phyloP scores from a whole-genome alignment of 2,113 vertebrate genomes.

The Seriola quinqueradiata region DNA sequence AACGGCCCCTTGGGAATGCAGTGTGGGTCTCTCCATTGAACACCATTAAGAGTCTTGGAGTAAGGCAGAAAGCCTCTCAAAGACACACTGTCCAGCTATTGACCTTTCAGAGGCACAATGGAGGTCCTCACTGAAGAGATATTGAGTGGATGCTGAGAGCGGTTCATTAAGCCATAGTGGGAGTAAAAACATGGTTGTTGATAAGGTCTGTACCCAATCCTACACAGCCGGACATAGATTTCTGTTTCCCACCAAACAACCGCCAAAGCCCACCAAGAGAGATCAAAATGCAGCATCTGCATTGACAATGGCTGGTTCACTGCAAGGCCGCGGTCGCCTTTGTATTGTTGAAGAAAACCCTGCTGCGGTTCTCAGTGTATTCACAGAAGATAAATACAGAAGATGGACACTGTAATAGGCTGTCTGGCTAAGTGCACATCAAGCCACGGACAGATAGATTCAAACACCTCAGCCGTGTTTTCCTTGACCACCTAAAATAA shows the following conservation, averaged over 20 bases:
- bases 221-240: conserved; percentile 64
- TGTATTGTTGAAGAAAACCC: conserved; percentile 24
- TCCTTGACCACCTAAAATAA: conserved; percentile 80
- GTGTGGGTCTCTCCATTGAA: conserved; percentile 79
- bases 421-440: conserved; percentile 69
- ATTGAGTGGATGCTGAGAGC: conserved; percentile 77
- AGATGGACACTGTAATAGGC: conserved; percentile 47
- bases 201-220: conserved; percentile 62
- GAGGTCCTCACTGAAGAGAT: conserved; percentile 70
- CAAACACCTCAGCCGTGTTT: conserved; percentile 69
- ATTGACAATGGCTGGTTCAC: conserved; percentile 23
- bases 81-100: conserved; percentile 83
- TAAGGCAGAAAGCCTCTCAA: conserved; percentile 81
- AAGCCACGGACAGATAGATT: conserved; percentile 63
- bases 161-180: conserved; percentile 77
- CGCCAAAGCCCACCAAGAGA: conserved; percentile 32
- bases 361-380: conserved; percentile 56
- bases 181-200: conserved; percentile 68
- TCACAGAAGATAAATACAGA: conserved; percentile 55
- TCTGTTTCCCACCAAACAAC: conserved; percentile 61
- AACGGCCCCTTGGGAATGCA: conserved; percentile 75
- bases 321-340: neutral
- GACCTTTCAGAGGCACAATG: conserved; percentile 76
- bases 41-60: conserved; percentile 81
- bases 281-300: conserved; percentile 46